Evolutionary conservation across 2,888 invertebrate genomes (phyloP), one percentile per base, ranked within the genome.

Genomic region (Hanleya hanleyi): DNA sequence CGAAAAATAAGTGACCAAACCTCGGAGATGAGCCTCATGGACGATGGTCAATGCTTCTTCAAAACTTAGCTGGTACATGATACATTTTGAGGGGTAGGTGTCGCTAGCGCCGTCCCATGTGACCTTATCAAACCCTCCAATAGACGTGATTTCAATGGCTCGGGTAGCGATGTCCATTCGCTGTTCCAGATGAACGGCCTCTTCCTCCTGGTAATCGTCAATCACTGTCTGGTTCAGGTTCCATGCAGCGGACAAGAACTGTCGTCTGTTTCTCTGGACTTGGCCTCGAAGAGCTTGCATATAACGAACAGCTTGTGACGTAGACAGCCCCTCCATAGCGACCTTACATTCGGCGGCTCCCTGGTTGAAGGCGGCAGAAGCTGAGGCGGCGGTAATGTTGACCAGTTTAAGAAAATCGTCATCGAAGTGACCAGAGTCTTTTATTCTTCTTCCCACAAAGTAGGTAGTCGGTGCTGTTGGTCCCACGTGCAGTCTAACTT

Each of bases 81-180:
- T 83, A 57, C 83, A 83, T 47, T 82, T 78, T 26, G 81, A 82
- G 6, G 83, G 83, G 67, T 83, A 83, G 61, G 81, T 78, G 72
- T 83, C 83, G 50, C 81, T 80, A 29, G 83, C 83, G n/a, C 83
- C 81, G 38, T 83, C 81, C 81, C 81, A 82, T 0, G 81, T 83
- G 6, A 83, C 67, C 51, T 82, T 83, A 67, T 82, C 79, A 69
- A 83, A 83, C 9, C 83, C 81, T 12, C 83, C 83, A 7, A 76
- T 41, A 6, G 77, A 77, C 0, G 81, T 82, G 51, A 82, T 79
- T 49, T 80, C 77, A 12, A 83, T 75, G 7, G 81, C 83, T 50
- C 78, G 67, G 32, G 75, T 68, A 22, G 80, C 83, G 15, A 83
- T 83, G n/a, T 78, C 79, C 64, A 80, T 78, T 36, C 81, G 72